Base-by-base conservation (phyloP, 2,888 invertebrate species). In the Epirrhoe tristata region DNA sequence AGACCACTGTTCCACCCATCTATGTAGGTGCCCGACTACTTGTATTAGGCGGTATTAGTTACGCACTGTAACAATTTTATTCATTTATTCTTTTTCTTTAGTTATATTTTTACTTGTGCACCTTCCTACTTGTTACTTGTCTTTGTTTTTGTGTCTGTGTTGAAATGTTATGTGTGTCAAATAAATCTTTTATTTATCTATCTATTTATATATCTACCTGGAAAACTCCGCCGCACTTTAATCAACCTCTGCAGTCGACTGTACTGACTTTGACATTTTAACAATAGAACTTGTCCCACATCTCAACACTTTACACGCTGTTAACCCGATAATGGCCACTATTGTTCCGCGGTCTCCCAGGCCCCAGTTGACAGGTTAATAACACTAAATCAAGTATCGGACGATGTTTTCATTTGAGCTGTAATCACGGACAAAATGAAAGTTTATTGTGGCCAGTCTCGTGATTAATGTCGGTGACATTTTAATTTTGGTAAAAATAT, bases 371-470 rank as follows among this genome's bases (percentile, higher is more conserved):
- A 89, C 90, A 89, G 85, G 77, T 90, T 89, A 90, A 90, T 90
- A 89, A 90, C 85, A 86, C 86, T 90, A 89, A 88, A 90, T 90
- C 89, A 90, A 84, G 81, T 84, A 85, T 86, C 80, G 80, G 69
- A 51, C 76, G 78, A 81, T 82, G 81, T 81, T 83, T 82, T 81
- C 83, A 84, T 84, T 79, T 71, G 69, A 73, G 74, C 79, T 77
- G 81, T 83, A 84, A 84, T 85, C 83, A 80, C 76, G 81, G 74
- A 75, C 79, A 80, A 83, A 84, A 84, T 82, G 82, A 81, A 85
- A 83, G 75, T 85, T 83, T 83, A 84, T 84, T 84, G 74, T 73
- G 58, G 67, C 60, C 31, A 31, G 53, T 55, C 17, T n/a, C 36
- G 63, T 70, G 71, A 74, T 73, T 70, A 70, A 74, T 71, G 73